Evolutionary conservation across 2,888 invertebrate species (phyloP).

Genomic region (Diaperis boleti): DNA sequence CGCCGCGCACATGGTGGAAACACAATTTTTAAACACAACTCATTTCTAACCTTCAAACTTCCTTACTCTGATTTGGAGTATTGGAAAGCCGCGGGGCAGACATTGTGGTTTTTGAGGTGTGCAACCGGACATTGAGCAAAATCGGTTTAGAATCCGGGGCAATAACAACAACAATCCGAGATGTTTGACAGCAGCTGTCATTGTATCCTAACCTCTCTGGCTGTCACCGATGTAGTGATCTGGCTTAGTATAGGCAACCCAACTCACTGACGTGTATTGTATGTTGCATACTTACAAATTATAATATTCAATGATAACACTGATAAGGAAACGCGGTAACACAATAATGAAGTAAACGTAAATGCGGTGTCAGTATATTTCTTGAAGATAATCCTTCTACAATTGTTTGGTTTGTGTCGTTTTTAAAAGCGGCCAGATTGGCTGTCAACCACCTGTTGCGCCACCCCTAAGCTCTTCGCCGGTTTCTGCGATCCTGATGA

Average conservation of each 20-base stretch:
- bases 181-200: constrained; percentile 22
- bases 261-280: no score
- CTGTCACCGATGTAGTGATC: no score
- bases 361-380: background rate
- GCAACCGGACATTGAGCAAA: background rate
- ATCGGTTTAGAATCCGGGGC: background rate
- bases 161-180: background rate
- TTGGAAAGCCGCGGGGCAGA: no score
- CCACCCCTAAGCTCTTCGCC: constrained; percentile 35
- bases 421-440: background rate
- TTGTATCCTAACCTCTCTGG: no score
- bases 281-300: no score
- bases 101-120: background rate
- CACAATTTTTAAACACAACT: background rate
- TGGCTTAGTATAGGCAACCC: no score
- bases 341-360: no score
- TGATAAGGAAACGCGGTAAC: no score
- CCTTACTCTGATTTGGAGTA: no score
- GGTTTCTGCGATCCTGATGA: constrained; percentile 51
- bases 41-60: constrained; percentile 28
- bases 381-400: no score
- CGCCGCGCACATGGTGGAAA: constrained; percentile 48
- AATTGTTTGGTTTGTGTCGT: background rate
- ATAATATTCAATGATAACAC: no score
- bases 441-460: constrained; percentile 36